A percentile compares a stretch with the other conserved stretches of the same genome.
Evolutionary conservation across 53 echinoderm and acorn worm species (phyloP).

Genomic region (Zoroaster sp.): DNA sequence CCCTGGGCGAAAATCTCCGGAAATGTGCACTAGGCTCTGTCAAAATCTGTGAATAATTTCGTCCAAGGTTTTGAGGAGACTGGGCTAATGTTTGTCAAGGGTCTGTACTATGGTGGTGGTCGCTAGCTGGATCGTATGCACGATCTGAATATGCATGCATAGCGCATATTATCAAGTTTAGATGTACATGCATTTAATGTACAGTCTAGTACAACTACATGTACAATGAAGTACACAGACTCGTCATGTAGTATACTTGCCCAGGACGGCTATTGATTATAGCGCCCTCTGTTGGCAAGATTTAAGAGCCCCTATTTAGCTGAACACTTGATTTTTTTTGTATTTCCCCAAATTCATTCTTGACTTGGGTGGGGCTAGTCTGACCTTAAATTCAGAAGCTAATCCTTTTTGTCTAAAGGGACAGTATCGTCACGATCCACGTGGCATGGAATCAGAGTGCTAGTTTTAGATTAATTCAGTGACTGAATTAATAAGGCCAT

Average conservation of each 20-base stretch:
- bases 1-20: slow-evolving; percentile 4
- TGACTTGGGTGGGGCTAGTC: no score
- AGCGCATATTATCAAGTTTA: background rate
- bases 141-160: background rate
- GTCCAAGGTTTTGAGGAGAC: background rate
- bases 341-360: background rate
- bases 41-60: background rate
- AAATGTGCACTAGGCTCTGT: background rate
- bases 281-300: background rate
- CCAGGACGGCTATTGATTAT: background rate
- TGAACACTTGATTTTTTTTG: background rate
- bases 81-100: no score
- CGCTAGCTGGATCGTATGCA: no score
- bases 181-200: background rate
- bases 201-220: background rate
- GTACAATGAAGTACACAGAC: background rate
- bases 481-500: no score
- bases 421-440: no score
- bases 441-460: no score
- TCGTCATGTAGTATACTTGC: background rate
- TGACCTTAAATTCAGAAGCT: no score
- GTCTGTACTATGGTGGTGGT: no score
- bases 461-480: no score
- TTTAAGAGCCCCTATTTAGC: no score
- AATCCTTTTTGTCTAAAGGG: no score